A percentile compares a stretch with the other conserved stretches of the same genome.
Evolutionary conservation across 1,140 invertebrate genomes (phyloP).

Genomic region (Schlechtendalia chinensis): DNA sequence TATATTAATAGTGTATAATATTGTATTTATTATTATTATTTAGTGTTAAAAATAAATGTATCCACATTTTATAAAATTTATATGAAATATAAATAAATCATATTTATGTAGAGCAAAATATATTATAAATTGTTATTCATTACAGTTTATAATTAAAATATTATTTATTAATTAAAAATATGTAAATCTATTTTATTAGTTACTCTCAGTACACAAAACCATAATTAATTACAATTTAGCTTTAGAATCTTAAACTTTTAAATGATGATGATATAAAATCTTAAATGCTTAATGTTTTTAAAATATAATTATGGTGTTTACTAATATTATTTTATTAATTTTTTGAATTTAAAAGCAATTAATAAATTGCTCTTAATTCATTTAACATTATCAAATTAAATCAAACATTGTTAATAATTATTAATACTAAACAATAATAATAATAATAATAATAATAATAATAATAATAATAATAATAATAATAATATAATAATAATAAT

Average conservation of each 20-base stretch:
- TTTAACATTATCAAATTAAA: background rate
- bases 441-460: background rate
- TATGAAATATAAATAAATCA: no score
- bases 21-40: no score
- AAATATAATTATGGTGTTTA: background rate
- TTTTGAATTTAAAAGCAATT: background rate
- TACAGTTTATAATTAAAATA: no score
- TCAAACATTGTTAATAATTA: conserved; percentile 8
- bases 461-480: conserved; percentile 3
- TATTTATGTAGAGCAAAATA: no score
- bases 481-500: background rate
- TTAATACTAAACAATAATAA: background rate
- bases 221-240: background rate
- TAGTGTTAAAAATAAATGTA: no score
- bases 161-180: background rate
- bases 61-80: no score
- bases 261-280: background rate
- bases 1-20: no score
- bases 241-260: background rate
- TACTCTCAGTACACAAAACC: background rate
- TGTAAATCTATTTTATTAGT: background rate
- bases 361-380: background rate
- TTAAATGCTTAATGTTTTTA: background rate
- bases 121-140: no score
- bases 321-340: background rate